phyloP scores from a whole-genome alignment of 2,888 invertebrate species.

The Meteorus colon region DNA sequence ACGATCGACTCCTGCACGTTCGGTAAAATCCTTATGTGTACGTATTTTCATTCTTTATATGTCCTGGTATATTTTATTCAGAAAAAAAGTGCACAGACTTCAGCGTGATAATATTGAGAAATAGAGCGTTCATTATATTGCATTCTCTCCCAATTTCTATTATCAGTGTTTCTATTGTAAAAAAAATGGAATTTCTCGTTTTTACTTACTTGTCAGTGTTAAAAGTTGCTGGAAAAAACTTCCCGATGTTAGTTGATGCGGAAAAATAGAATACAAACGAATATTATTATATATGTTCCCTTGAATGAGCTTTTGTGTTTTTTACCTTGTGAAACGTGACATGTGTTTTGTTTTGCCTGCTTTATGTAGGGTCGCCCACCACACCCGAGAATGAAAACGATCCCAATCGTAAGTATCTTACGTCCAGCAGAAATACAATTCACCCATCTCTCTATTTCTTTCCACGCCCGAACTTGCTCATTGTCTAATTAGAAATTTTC shows the following conservation, averaged over 20 bases:
- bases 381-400: conserved; percentile 75
- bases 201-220: not conserved
- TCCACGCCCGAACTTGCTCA: not conserved
- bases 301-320: conserved; percentile 66
- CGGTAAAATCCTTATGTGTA: conserved; percentile 56
- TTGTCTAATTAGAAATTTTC: not conserved
- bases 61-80: not conserved
- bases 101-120: not conserved
- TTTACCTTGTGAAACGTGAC: conserved; percentile 69
- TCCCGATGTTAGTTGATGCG: not conserved
- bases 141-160: not conserved
- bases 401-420: conserved; percentile 75
- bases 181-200: not conserved
- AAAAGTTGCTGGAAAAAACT: not conserved
- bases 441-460: not conserved
- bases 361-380: conserved; percentile 74
- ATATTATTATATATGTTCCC: conserved; percentile 45
- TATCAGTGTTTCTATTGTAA: not conserved
- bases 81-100: not conserved
- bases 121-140: not conserved
- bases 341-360: conserved; percentile 73
- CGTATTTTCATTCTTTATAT: conserved; percentile 23
- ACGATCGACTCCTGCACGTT: conserved; percentile 63
- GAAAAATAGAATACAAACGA: not conserved
- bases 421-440: conserved; percentile 42